Base-by-base conservation (phyloP, 2,113 vertebrate species). In the Urocynchramus pylzowi region DNA sequence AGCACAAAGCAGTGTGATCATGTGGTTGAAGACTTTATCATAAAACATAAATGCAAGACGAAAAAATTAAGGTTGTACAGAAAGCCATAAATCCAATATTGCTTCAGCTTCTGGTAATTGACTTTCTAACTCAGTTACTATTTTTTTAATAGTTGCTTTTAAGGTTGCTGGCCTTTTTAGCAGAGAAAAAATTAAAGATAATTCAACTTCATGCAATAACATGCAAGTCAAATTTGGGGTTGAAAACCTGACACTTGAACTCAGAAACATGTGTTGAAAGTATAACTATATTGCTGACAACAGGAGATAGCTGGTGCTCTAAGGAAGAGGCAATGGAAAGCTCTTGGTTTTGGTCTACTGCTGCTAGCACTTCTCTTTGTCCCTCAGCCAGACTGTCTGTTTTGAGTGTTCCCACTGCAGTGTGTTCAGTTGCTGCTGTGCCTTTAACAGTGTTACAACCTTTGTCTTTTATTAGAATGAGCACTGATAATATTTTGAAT, bases 51-150 rank as follows among this genome's bases (percentile, higher is more conserved):
- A 78, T 7, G 35, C 20, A 95, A 92, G 56, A 86, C 11, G 53
- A 93, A 86, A n/a, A 77, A 94, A 95, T 84, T 89, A 90, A 84
- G 56, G 54, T 87, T 89, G 73, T 86, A 70, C 69, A 91, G 64
- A 93, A 93, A 96, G 74, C 52, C 35, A 75, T 78, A 86, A 93
- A 95, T 84, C 28, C 42, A 84, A 45, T 81, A 81, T 27, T 71
- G 64, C 69, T 89, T 89, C 83, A 90, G 80, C 65, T 71, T 92
- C 57, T 76, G 24, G 69, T 79, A 93, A 91, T 1, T 91, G 81
- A 96, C 83, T 90, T 89, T 92, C 45, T 86, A 90, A 86, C 54
- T 88, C 76, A 68, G 60, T 54, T 79, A 87, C 52, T 82, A 28
- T 71, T 82, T 61, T 93, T 92, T 89, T 45, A 85, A 79, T 60